Conservation (phyloP, 2,888 invertebrate genomes). For the Hypselothyrea guttata region DNA sequence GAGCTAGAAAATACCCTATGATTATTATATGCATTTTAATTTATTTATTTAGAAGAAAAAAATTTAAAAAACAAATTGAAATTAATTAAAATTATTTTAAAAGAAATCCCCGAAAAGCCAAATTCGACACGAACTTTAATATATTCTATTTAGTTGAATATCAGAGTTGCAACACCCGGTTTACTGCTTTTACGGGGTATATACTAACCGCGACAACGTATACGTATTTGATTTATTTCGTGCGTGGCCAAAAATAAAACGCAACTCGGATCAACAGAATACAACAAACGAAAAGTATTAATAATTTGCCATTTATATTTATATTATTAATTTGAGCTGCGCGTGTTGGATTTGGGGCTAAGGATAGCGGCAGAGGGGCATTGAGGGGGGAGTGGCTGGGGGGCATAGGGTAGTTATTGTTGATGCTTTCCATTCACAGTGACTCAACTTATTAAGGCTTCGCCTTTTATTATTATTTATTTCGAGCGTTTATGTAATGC, state of each 20-base stretch:
- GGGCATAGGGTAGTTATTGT: constrained; percentile 38
- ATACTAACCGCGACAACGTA: constrained; percentile 4
- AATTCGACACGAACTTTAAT: no score
- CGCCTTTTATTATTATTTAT: constrained; percentile 53
- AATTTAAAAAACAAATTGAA: no score
- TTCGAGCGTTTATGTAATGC: constrained; percentile 74
- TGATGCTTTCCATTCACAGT: constrained; percentile 48
- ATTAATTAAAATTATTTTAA: no score
- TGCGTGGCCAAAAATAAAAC: constrained; percentile 67
- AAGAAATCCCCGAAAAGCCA: no score
- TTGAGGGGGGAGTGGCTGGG: no score
- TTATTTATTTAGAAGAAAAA: no score
- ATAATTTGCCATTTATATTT: constrained; percentile 55
- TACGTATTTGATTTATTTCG: constrained; percentile 68
- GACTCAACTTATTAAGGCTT: constrained; percentile 62
- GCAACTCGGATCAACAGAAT: constrained; percentile 41
- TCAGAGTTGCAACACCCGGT: no score
- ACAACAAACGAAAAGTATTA: constrained; percentile 5
- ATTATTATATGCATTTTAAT: no score
- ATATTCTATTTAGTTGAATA: no score
- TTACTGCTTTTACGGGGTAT: constrained; percentile 6
- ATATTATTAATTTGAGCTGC: constrained; percentile 70
- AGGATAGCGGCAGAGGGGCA: no score
- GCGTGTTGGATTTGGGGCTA: no score
- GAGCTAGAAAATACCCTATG: no score